Evolutionary conservation across 2,888 invertebrate species (phyloP).

Genomic region (Antheraea yamamai): DNA sequence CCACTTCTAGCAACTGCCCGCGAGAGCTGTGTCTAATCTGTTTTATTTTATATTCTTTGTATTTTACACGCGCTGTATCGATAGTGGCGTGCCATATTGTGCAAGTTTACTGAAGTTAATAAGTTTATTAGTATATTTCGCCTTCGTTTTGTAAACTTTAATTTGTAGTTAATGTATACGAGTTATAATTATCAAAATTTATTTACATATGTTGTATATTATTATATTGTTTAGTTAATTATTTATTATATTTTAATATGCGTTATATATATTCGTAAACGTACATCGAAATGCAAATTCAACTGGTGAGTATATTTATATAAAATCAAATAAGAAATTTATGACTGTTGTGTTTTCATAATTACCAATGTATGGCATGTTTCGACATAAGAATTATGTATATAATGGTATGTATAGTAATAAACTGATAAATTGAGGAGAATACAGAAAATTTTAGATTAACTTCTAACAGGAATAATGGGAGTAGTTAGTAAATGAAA

Average conservation of each 20-base stretch:
- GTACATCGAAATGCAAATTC: neutral
- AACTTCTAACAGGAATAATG: neutral
- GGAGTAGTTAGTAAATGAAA: conserved; percentile 9
- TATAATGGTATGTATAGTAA: neutral
- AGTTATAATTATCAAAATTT: neutral
- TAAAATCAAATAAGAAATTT: neutral
- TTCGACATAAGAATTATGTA: neutral
- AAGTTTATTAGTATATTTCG: neutral
- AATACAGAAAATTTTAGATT: neutral
- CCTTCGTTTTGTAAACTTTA: neutral
- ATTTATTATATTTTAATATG: neutral
- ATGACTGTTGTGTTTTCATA: neutral
- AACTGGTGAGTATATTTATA: neutral
- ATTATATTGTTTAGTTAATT: too few relatives aligned
- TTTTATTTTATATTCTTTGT: conserved; percentile 30
- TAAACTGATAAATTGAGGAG: neutral
- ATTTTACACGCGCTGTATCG: conserved; percentile 29
- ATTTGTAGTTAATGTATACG: neutral
- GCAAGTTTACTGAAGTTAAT: neutral
- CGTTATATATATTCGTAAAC: neutral
- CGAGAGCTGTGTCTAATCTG: conserved; percentile 85
- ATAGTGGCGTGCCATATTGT: conserved; percentile 31
- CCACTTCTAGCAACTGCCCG: conserved; percentile 86
- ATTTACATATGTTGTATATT: too few relatives aligned
- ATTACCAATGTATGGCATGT: neutral